Percentiles rank a stretch among this genome's conserved stretches.
phyloP scores from a whole-genome alignment of 1,140 invertebrate genomes.

The Xylocopa sonorina region DNA sequence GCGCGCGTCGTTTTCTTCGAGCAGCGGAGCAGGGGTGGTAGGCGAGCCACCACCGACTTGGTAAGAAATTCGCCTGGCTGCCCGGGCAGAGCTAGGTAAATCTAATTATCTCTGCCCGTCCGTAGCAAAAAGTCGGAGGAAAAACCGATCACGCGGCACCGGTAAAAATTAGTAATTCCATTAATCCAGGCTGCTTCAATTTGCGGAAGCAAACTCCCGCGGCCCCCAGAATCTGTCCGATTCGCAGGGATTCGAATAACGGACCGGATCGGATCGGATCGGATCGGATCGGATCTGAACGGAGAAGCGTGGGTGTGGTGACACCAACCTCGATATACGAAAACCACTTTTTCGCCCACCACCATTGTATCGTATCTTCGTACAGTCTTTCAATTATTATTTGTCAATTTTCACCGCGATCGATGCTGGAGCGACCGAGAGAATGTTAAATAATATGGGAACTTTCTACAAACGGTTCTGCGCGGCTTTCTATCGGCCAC shows the following conservation, averaged over 20 bases:
- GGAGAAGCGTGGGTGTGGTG: no score
- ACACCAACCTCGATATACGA: no score
- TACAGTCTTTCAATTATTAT: conserved; percentile 78
- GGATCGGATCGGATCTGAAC: no score
- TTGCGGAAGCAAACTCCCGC: conserved; percentile 11
- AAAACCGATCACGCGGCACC: conserved; percentile 13
- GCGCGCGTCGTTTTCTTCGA: conserved; percentile 25
- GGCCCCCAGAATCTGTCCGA: neutral
- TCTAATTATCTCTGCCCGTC: conserved; percentile 31
- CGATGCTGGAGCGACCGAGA: conserved; percentile 63
- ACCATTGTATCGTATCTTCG: no score
- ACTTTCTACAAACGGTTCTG: conserved; percentile 77
- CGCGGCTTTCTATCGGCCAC: conserved; percentile 76
- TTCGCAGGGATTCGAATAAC: neutral
- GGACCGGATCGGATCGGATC: conserved; percentile 10
- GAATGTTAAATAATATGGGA: conserved; percentile 78
- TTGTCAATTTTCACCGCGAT: conserved; percentile 75
- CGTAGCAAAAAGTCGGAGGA: neutral
- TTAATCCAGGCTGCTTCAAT: conserved; percentile 37
- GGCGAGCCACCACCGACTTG: no score
- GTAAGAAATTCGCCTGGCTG: conserved; percentile 36
- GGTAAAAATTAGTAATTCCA: conserved; percentile 45
- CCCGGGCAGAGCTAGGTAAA: neutral
- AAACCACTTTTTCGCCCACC: no score
- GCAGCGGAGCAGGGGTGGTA: no score